Conservation (phyloP, 2,888 invertebrate genomes). For the Mimas tiliae region DNA sequence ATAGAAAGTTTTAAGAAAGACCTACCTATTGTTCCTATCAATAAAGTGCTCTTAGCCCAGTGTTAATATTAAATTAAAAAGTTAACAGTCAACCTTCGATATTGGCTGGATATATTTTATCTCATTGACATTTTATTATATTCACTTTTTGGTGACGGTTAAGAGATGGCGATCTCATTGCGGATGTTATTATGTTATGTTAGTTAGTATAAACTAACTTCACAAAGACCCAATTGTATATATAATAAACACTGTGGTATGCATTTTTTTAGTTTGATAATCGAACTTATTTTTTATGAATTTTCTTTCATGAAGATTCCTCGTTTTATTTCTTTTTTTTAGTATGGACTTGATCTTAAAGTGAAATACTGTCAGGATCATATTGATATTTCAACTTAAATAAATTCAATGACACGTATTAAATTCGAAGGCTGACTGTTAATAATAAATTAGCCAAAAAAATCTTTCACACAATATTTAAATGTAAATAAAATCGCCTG, state of each 20-base stretch:
- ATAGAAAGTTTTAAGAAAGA: slow-evolving; percentile 55
- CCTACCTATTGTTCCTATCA: slow-evolving; percentile 56
- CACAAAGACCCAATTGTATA: no score
- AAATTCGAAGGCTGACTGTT: neutral
- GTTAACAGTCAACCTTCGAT: neutral
- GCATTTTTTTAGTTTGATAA: no score
- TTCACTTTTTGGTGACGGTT: neutral
- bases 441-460: neutral
- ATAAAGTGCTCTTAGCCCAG: slow-evolving; percentile 55
- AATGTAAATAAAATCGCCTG: neutral
- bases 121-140: neutral
- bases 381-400: no score
- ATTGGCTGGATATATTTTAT: neutral
- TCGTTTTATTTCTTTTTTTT: no score
- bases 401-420: neutral
- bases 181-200: neutral
- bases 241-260: no score
- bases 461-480: neutral
- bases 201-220: no score
- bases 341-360: no score
- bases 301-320: no score
- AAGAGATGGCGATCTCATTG: neutral
- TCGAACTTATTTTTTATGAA: no score
- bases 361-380: no score
- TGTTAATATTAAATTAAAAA: slow-evolving; percentile 47